Percentiles rank a stretch among this genome's conserved stretches.
Evolutionary conservation across 2,888 invertebrate genomes (phyloP).

Genomic region (Tineola bisselliella): DNA sequence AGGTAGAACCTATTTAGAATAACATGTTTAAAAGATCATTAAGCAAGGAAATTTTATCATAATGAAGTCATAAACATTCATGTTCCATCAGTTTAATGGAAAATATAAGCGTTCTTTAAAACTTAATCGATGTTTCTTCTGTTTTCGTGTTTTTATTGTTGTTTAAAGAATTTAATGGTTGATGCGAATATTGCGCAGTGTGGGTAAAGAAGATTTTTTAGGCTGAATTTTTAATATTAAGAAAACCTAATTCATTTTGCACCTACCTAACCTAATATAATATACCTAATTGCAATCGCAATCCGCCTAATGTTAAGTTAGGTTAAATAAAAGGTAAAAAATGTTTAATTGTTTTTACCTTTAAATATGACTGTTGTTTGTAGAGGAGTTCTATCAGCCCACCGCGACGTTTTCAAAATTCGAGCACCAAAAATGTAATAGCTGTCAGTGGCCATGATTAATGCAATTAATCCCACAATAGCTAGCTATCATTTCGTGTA

Average conservation of each 20-base stretch:
- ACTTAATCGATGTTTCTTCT: constrained; percentile 37
- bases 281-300: too few relatives aligned
- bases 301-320: too few relatives aligned
- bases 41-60: constrained; percentile 25
- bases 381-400: constrained; percentile 17
- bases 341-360: constrained; percentile 4
- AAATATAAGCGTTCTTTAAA: constrained; percentile 48
- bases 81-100: constrained; percentile 52
- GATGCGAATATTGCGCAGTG: background rate
- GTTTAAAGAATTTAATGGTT: background rate
- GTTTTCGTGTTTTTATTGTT: background rate
- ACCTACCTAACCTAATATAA: too few relatives aligned
- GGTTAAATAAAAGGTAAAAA: background rate
- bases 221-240: too few relatives aligned
- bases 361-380: constrained; percentile 21
- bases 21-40: constrained; percentile 17
- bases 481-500: constrained; percentile 39
- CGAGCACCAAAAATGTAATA: constrained; percentile 68
- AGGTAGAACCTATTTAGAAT: constrained; percentile 7
- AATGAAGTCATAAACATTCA: constrained; percentile 49
- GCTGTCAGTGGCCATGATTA: constrained; percentile 63
- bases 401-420: constrained; percentile 46
- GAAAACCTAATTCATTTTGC: too few relatives aligned
- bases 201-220: too few relatives aligned
- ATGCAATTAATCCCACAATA: constrained; percentile 65